A percentile compares a stretch with the other conserved stretches of the same genome.
phyloP scores from a whole-genome alignment of 2,797 vertebrate genomes.

The Ateles fusciceps region DNA sequence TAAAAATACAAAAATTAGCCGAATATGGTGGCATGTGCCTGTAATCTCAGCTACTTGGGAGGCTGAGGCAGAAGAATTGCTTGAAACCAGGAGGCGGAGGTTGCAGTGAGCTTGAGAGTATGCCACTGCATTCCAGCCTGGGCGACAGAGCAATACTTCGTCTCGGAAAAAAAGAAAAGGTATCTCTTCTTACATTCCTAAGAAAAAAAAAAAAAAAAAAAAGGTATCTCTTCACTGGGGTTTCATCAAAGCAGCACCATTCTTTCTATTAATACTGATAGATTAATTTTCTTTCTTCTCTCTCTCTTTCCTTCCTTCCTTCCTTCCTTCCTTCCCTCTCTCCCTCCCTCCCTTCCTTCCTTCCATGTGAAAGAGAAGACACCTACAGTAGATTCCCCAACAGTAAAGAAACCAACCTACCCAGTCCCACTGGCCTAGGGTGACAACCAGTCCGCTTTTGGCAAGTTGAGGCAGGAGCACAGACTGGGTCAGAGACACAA shows the following conservation, averaged over 20 bases:
- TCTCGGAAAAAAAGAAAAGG: background rate
- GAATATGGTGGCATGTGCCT: accelerated
- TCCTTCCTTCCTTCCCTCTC: too few species aligned
- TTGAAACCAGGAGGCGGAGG: too few species aligned
- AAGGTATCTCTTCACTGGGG: background rate
- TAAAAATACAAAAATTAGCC: too few species aligned
- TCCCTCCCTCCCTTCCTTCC: background rate
- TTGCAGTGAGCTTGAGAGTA: too few species aligned
- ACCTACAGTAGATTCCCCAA: background rate
- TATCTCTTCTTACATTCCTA: too few species aligned
- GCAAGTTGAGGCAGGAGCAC: background rate
- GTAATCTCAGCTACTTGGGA: too few species aligned
- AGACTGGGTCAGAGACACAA: background rate
- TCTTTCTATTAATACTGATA: background rate
- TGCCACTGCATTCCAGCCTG: too few species aligned
- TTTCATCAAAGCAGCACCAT: background rate
- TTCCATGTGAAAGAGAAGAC: background rate
- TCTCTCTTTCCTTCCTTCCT: background rate
- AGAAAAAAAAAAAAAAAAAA: too few species aligned
- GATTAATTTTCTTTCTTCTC: background rate
- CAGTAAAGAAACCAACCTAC: background rate
- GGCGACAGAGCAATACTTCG: too few species aligned
- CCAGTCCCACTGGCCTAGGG: background rate
- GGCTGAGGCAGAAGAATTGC: too few species aligned
- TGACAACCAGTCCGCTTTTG: background rate